Evolutionary conservation across 2,797 vertebrate species (phyloP).

Genomic region (Lemur catta): DNA sequence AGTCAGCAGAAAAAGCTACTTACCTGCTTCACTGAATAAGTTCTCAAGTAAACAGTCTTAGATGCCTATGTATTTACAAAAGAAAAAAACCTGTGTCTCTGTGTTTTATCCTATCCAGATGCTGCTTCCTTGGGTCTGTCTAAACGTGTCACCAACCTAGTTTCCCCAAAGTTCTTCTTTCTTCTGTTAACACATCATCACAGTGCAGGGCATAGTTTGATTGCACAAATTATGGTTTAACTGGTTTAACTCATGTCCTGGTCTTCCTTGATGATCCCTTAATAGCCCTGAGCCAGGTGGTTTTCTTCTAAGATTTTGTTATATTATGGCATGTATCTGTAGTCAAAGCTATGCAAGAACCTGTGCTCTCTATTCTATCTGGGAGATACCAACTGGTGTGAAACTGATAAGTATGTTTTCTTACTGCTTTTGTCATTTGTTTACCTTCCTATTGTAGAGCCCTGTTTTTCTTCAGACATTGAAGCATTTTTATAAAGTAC

Average conservation of each 20-base stretch:
- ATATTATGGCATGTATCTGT: neutral
- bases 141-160: neutral
- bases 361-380: neutral
- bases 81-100: neutral
- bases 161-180: neutral
- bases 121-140: neutral
- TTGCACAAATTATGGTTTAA: neutral
- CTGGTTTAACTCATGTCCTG: neutral
- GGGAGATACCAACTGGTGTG: neutral
- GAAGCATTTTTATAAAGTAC: neutral
- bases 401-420: neutral
- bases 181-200: neutral
- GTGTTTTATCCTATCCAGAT: neutral
- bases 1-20: neutral
- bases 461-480: neutral
- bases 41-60: neutral
- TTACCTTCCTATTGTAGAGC: neutral
- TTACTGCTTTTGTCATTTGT: neutral
- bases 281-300: neutral
- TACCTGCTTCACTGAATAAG: neutral
- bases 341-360: neutral
- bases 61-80: neutral
- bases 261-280: too few species aligned
- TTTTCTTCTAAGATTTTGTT: neutral
- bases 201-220: neutral